phyloP scores from a whole-genome alignment of 2,888 invertebrate species.

The Osmoderma eremita region DNA sequence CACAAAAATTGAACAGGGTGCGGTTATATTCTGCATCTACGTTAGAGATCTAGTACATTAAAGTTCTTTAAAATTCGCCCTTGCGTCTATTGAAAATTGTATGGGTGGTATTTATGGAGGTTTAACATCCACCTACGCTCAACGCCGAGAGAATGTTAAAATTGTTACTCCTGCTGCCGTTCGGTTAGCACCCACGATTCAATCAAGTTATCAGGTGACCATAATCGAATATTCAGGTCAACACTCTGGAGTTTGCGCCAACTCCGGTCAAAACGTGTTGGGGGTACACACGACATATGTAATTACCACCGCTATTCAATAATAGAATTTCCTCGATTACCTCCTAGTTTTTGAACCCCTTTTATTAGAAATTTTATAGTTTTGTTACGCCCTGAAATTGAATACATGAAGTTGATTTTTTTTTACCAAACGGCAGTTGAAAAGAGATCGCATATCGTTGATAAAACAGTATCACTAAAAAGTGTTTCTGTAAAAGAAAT shows the following conservation, averaged over 20 bases:
- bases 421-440: too few relatives aligned
- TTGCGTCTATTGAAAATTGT: slow-evolving; percentile 23
- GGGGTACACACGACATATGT: slow-evolving; percentile 7
- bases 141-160: slow-evolving; percentile 1
- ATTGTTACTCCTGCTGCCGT: slow-evolving; percentile 12
- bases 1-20: slow-evolving; percentile 12
- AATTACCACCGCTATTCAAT: slow-evolving; percentile 12
- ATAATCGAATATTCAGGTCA: slow-evolving; percentile 39
- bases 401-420: too few relatives aligned
- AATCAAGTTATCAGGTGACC: slow-evolving; percentile 40
- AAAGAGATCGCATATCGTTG: too few relatives aligned
- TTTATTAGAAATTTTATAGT: too few relatives aligned
- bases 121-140: slow-evolving; percentile 2
- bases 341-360: too few relatives aligned
- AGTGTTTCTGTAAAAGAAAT: too few relatives aligned
- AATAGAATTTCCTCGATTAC: slow-evolving; percentile 8
- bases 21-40: slow-evolving; percentile 3
- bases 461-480: too few relatives aligned
- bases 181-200: slow-evolving; percentile 26
- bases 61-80: slow-evolving; percentile 10
- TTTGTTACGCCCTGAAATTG: too few relatives aligned
- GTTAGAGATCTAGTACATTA: slow-evolving; percentile 10
- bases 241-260: slow-evolving; percentile 31
- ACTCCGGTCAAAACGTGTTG: slow-evolving; percentile 28
- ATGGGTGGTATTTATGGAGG: not conserved